phyloP scores from a whole-genome alignment of 1,140 invertebrate genomes.

The Gryllus bimaculatus region DNA sequence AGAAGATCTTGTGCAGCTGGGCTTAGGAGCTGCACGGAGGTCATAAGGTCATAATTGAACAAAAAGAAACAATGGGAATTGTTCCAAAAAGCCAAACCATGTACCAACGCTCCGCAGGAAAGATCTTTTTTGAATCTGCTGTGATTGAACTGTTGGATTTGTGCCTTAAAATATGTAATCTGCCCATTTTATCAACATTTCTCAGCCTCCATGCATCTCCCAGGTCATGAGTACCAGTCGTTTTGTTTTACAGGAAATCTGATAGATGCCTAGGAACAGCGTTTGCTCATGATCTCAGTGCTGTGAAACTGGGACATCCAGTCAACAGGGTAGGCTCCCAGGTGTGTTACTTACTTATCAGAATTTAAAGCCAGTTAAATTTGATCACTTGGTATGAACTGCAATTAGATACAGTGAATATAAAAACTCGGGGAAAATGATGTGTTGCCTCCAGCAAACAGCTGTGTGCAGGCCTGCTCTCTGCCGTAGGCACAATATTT shows the following conservation, averaged over 20 bases:
- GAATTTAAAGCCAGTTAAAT: neutral
- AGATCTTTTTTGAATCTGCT: neutral
- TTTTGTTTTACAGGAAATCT: neutral
- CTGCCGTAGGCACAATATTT: neutral
- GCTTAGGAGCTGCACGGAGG: neutral
- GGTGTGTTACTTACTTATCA: neutral
- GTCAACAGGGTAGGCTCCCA: too few species aligned
- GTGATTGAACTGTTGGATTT: conserved; percentile 22
- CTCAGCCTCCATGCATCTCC: conserved; percentile 6
- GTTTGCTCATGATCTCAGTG: too few species aligned
- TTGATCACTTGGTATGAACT: neutral
- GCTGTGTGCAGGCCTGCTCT: neutral
- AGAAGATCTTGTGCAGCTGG: neutral
- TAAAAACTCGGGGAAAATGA: neutral
- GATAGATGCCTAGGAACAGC: too few species aligned
- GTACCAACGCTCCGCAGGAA: neutral
- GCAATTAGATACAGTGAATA: neutral
- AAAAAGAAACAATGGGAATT: neutral
- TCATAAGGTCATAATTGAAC: too few species aligned
- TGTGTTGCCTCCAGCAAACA: neutral
- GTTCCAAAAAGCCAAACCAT: neutral
- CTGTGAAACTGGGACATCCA: too few species aligned
- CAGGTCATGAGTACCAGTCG: conserved; percentile 1
- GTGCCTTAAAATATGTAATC: conserved; percentile 23
- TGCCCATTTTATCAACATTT: conserved; percentile 11